A percentile compares a stretch with the other conserved stretches of the same genome.
Conservation (phyloP, 2,113 vertebrate genomes). For the Petrocephalus microphthalmus region DNA sequence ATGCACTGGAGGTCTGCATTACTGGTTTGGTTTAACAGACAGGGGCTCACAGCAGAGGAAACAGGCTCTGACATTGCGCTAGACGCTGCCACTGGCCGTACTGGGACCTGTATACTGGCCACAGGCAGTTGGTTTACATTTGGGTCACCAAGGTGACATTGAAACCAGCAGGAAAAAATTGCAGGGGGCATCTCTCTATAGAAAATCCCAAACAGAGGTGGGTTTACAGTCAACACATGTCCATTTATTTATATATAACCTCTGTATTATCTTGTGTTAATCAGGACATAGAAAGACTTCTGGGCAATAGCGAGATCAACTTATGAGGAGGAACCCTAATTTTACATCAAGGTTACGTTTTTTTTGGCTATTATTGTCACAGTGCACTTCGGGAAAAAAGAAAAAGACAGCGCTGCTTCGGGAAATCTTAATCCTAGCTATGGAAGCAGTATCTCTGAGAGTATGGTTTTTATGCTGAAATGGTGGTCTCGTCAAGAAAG, state of each 20-base stretch:
- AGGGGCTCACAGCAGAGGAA: neutral
- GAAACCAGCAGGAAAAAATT: neutral
- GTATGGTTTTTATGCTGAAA: neutral
- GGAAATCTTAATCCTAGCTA: neutral
- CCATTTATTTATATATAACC: neutral
- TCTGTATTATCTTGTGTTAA: neutral
- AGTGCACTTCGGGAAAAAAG: neutral
- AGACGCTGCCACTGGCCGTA: neutral
- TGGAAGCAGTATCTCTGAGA: neutral
- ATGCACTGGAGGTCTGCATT: conserved; percentile 25
- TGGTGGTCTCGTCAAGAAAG: neutral
- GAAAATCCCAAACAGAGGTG: neutral
- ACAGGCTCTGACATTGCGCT: neutral
- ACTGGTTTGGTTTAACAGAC: conserved; percentile 27
- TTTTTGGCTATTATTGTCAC: neutral
- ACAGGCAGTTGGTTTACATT: neutral
- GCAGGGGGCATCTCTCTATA: neutral
- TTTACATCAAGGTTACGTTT: neutral
- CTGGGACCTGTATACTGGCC: neutral
- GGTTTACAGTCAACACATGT: neutral
- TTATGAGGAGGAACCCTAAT: neutral
- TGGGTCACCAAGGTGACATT: conserved; percentile 5
- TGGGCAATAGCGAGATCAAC: neutral
- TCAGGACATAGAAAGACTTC: neutral
- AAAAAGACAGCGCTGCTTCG: neutral